A percentile compares a stretch with the other conserved stretches of the same genome.
phyloP scores from a whole-genome alignment of 2,113 vertebrate genomes.

The Camelus bactrianus region DNA sequence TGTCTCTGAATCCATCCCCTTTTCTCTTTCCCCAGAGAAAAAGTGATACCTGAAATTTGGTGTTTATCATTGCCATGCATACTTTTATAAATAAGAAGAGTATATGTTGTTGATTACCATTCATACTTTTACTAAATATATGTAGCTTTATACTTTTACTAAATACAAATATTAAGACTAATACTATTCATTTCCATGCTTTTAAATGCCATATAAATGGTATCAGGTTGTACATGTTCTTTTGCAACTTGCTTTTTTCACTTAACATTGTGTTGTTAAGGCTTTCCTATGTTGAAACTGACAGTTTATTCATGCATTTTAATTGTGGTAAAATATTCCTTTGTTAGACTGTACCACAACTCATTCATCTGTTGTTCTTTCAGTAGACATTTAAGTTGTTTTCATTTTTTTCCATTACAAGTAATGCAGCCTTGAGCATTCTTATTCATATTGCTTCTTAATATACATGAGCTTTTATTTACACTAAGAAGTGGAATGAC shows the following conservation, averaged over 20 bases:
- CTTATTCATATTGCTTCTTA: not conserved
- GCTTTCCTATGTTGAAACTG: not conserved
- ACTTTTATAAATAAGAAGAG: not conserved
- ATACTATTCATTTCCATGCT: not conserved
- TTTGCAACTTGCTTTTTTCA: not conserved
- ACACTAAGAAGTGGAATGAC: not conserved
- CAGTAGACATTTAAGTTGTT: not conserved
- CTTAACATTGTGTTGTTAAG: not conserved
- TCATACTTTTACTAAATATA: not conserved
- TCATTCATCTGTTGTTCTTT: not conserved
- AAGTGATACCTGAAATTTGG: not conserved
- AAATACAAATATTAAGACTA: not conserved
- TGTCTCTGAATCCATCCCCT: not conserved
- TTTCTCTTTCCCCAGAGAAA: not conserved
- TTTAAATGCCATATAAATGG: not conserved
- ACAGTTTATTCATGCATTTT: not conserved
- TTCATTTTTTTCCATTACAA: not conserved
- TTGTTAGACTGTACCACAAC: not conserved
- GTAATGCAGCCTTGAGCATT: not conserved
- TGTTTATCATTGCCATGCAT: not conserved
- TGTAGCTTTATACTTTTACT: not conserved
- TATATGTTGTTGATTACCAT: not conserved
- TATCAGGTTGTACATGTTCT: not conserved
- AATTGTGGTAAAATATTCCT: not conserved
- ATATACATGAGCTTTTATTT: not conserved